Conservation (phyloP, 2,888 invertebrate genomes). For the Trisateles emortualis region DNA sequence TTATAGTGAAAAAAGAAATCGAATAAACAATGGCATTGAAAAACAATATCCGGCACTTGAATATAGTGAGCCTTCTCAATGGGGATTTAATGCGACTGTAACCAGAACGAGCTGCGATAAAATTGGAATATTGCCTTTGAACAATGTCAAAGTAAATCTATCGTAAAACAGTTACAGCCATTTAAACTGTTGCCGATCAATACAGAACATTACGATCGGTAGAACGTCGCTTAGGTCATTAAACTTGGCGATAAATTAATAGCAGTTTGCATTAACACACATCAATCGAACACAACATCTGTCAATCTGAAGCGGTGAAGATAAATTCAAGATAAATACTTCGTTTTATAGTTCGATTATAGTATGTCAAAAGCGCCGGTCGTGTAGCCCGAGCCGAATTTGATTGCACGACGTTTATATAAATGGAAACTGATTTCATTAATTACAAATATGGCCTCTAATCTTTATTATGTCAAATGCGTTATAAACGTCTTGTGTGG, state of each 20-base stretch:
- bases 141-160: constrained; percentile 76
- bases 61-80: constrained; percentile 48
- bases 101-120: constrained; percentile 70
- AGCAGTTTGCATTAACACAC: constrained; percentile 66
- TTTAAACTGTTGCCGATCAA: constrained; percentile 67
- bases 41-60: constrained; percentile 47
- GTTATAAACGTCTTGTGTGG: constrained; percentile 57
- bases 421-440: constrained; percentile 77
- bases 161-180: constrained; percentile 68
- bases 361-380: constrained; percentile 70
- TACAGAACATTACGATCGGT: constrained; percentile 61
- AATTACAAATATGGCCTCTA: constrained; percentile 76
- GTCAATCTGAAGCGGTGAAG: constrained; percentile 65
- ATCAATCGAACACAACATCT: constrained; percentile 61
- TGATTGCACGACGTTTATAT: constrained; percentile 66
- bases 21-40: constrained; percentile 11
- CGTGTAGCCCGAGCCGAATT: constrained; percentile 57
- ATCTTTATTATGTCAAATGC: constrained; percentile 76
- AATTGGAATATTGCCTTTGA: constrained; percentile 70
- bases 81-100: constrained; percentile 64
- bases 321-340: constrained; percentile 61
- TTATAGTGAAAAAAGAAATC: constrained; percentile 2
- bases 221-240: constrained; percentile 51
- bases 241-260: constrained; percentile 65
- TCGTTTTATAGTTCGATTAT: constrained; percentile 61